Conservation (phyloP, 2,888 invertebrate species). For the Coelinius sp. region DNA sequence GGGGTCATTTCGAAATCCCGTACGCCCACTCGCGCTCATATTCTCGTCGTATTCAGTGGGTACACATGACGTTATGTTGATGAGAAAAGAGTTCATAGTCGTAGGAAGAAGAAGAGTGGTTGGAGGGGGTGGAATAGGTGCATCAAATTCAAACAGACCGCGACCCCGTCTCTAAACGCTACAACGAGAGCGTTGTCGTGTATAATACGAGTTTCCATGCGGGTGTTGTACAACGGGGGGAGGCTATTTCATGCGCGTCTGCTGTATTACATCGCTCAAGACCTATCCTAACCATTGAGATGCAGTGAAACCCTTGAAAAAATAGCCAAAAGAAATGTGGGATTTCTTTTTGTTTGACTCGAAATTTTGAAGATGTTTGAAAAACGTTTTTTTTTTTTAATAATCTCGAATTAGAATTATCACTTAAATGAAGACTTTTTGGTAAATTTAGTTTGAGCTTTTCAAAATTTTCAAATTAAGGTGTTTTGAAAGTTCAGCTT, state of each 20-base stretch:
- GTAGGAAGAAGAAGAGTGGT: constrained; percentile 6
- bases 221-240: constrained; percentile 32
- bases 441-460: too few relatives aligned
- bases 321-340: neutral
- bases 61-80: constrained; percentile 6
- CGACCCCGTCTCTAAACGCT: constrained; percentile 28
- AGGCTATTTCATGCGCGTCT: constrained; percentile 30
- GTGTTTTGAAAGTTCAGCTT: too few relatives aligned
- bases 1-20: constrained; percentile 12
- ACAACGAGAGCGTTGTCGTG: neutral
- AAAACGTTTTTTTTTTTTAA: too few relatives aligned
- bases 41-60: neutral
- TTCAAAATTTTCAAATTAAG: too few relatives aligned
- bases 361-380: neutral
- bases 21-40: constrained; percentile 17
- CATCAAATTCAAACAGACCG: constrained; percentile 48
- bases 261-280: constrained; percentile 21
- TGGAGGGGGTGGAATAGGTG: constrained; percentile 16
- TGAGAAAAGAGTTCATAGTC: constrained; percentile 16
- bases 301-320: neutral
- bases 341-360: too few relatives aligned
- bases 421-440: too few relatives aligned
- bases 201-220: constrained; percentile 22
- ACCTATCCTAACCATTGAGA: neutral
- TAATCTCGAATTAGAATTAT: too few relatives aligned